Evolutionary conservation across 2,797 vertebrate genomes (phyloP).

Genomic region (Lateolabrax maculatus): DNA sequence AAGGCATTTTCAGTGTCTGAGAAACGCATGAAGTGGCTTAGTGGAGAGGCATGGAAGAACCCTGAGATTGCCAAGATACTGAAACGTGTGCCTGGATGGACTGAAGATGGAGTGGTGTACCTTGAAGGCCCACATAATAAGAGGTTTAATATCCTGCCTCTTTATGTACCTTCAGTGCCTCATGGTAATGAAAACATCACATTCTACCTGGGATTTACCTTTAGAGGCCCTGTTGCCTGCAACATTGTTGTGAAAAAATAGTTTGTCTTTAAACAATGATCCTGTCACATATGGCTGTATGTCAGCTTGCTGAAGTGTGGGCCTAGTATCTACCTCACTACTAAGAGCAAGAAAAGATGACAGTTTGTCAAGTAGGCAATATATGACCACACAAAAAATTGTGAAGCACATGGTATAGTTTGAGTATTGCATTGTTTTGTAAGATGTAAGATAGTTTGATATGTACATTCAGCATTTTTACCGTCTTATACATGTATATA

Average conservation of each 20-base stretch:
- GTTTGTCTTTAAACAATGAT: not conserved
- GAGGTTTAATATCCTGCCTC: constrained; percentile 78
- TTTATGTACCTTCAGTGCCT: constrained; percentile 84
- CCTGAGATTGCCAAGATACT: constrained; percentile 70
- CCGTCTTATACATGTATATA: not conserved
- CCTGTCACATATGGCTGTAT: not conserved
- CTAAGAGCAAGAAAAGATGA: not conserved
- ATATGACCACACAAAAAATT: not conserved
- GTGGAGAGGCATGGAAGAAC: constrained; percentile 79
- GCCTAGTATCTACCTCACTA: not conserved
- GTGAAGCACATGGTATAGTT: not conserved
- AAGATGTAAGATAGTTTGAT: not conserved
- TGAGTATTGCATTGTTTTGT: not conserved
- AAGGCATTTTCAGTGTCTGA: constrained; percentile 66
- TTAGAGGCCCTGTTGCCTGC: constrained; percentile 86
- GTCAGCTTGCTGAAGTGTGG: not conserved
- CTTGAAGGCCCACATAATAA: constrained; percentile 79
- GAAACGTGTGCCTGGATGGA: constrained; percentile 87
- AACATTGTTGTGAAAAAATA: constrained; percentile 75
- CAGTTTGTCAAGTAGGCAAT: not conserved
- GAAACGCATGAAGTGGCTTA: constrained; percentile 79
- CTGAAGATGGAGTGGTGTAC: constrained; percentile 85
- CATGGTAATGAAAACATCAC: constrained; percentile 88
- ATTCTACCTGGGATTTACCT: constrained; percentile 90
- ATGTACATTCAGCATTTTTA: not conserved